Base-by-base conservation (phyloP, 2,888 invertebrate genomes). In the Gnatocerus cornutus region DNA sequence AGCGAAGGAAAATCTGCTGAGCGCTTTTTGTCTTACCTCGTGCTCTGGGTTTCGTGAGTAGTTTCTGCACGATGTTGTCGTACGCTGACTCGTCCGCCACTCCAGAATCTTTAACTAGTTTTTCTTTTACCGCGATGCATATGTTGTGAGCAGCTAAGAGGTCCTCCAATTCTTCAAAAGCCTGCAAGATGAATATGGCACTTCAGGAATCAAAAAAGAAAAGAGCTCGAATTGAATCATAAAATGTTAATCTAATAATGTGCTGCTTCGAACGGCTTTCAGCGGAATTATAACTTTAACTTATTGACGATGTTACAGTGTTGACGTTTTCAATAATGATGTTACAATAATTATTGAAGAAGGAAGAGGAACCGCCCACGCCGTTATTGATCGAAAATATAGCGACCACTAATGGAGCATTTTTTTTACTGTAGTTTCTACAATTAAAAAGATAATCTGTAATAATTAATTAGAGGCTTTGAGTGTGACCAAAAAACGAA, bases 51-150 rank as follows among this genome's bases (percentile, higher is more conserved):
- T 96, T 96, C 16, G 94, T 93, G 71, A 95, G 87, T 62, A 98
- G 87, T 78, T 93, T 93, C 76, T 90, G 90, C 0, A 97, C 96
- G 77, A 97, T 96, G 78, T 90, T 91, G 84, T 97, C 96, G 82
- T 96, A 97, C 45, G 93, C 93, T 7, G 89, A 89, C 81, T 96
- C 95, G 75, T 92, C 91, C 0, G 97, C 97, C 1, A 97, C 97
- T 10, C 97, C 98, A 0, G 97, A 97, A 85, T 98, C 98, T 83
- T 98, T 98, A 64, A 96, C 94, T 66, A 98, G 88, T 83, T 95
- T 96, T 83, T 97, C 97, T 80, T 97, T 97, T 61, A 95, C 91
- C 0, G 98, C 98, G 76, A 98, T 96, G 86, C 98, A 98, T 84
- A 98, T 94, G 74, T 92, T 91, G 83, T 93, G 89, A 76, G 91